Evolutionary conservation across 2,113 vertebrate genomes (phyloP).

Genomic region (Protomyctophum bolini): DNA sequence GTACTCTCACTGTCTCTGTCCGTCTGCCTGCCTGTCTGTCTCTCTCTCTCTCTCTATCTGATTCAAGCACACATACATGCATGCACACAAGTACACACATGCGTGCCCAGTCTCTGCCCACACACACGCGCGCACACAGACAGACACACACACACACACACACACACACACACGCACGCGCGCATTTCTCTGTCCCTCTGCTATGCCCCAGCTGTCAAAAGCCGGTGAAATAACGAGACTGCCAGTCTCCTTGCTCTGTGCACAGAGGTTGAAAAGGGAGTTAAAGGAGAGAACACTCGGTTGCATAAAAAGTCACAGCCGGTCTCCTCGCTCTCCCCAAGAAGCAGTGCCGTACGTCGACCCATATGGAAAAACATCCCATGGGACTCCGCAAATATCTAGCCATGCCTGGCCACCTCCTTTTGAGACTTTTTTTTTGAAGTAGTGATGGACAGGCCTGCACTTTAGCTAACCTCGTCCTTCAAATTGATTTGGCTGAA

Average conservation of each 20-base stretch:
- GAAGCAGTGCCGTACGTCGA: constrained; percentile 37
- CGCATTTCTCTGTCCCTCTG: constrained; percentile 85
- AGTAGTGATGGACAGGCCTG: constrained; percentile 36
- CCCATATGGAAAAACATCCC: constrained; percentile 53
- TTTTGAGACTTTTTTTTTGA: constrained; percentile 39
- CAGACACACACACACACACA: constrained; percentile 22
- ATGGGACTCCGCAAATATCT: constrained; percentile 47
- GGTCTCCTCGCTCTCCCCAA: constrained; percentile 23
- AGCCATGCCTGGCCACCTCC: constrained; percentile 37
- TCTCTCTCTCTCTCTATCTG: constrained; percentile 14
- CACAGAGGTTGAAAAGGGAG: constrained; percentile 47
- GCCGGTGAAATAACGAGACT: constrained; percentile 94
- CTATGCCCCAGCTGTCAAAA: constrained; percentile 95
- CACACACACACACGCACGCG: constrained; percentile 24
- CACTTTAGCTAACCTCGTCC: constrained; percentile 32
- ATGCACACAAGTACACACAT: not conserved
- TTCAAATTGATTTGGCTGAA: constrained; percentile 30
- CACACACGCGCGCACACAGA: not conserved
- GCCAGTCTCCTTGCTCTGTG: constrained; percentile 67
- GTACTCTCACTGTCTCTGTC: not conserved
- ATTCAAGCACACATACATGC: not conserved
- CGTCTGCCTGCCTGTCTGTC: not conserved
- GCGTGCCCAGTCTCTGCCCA: too few relatives aligned
- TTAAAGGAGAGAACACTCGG: constrained; percentile 37
- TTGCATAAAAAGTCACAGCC: not conserved